Evolutionary conservation across 1,140 invertebrate species (phyloP).

Genomic region (Phymorhynchus buccinoides): DNA sequence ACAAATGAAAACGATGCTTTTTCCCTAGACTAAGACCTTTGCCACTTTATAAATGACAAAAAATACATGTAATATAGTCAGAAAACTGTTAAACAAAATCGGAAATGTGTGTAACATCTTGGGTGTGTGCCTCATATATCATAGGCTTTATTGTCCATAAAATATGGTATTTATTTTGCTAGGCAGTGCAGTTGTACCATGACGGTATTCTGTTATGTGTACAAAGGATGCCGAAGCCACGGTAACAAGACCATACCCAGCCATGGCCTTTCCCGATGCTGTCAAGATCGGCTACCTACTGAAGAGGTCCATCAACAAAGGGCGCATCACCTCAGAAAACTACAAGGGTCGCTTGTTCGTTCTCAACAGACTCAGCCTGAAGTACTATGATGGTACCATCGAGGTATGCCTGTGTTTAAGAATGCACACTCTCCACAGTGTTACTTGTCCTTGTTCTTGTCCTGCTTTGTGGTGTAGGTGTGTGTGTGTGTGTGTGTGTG

Average conservation of each 20-base stretch:
- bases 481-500: too few species aligned
- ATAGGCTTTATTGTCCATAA: too few species aligned
- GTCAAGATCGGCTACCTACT: conserved; percentile 51
- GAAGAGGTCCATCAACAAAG: conserved; percentile 55
- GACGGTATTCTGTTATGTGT: neutral
- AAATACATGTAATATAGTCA: too few species aligned
- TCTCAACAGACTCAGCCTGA: conserved; percentile 40
- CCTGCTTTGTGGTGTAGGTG: too few species aligned
- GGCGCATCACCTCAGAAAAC: conserved; percentile 50
- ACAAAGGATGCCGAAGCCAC: neutral
- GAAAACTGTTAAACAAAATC: too few species aligned
- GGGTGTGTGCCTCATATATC: too few species aligned
- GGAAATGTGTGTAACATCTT: too few species aligned
- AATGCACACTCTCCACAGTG: neutral
- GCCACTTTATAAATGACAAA: too few species aligned
- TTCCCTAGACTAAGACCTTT: too few species aligned
- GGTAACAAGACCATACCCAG: neutral
- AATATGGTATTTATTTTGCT: too few species aligned
- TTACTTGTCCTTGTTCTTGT: neutral
- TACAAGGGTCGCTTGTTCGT: conserved; percentile 58
- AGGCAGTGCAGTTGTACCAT: too few species aligned
- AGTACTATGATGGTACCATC: conserved; percentile 53
- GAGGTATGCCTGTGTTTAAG: conserved; percentile 49
- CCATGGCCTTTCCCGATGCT: neutral
- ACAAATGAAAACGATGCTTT: too few species aligned